These are phyloP conservation scores for Chrysina gloriosa DNA, from an alignment of 2,888 invertebrate genomes.

Conservation along the genomic window DNA sequence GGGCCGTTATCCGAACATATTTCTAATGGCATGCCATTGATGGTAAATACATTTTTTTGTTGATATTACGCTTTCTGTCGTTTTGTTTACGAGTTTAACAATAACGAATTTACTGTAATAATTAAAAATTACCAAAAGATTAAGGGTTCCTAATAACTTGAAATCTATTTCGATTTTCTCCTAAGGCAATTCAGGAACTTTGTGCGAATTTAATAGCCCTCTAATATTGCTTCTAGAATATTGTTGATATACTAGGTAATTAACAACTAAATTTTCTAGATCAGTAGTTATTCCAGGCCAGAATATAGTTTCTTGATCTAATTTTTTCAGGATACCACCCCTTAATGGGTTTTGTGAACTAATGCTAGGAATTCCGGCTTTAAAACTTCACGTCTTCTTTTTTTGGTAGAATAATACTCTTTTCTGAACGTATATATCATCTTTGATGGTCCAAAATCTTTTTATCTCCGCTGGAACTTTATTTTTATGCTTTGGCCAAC, in stretches of 20 bases:
- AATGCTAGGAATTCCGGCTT: too few relatives aligned
- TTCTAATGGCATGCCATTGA: too few relatives aligned
- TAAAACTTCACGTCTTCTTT: too few relatives aligned
- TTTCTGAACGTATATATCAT: constrained; percentile 9
- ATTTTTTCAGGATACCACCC: too few relatives aligned
- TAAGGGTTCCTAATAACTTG: constrained; percentile 1
- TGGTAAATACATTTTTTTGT: too few relatives aligned
- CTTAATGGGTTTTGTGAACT: too few relatives aligned
- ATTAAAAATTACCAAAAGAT: constrained; percentile 40
- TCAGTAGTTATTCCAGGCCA: constrained; percentile 3
- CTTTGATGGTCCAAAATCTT: neutral
- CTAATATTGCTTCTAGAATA: constrained; percentile 32
- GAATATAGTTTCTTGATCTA: too few relatives aligned
- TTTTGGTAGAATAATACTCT: constrained; percentile 19
- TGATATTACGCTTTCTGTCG: too few relatives aligned
- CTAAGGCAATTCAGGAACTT: constrained; percentile 37
- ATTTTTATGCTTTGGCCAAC: constrained; percentile 38
- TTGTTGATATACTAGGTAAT: constrained; percentile 24
- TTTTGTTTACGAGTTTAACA: too few relatives aligned
- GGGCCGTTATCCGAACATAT: too few relatives aligned
- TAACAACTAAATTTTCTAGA: constrained; percentile 25
- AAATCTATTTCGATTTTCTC: constrained; percentile 43
- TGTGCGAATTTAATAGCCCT: constrained; percentile 38
- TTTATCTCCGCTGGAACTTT: constrained; percentile 8
- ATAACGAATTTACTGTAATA: constrained; percentile 37